phyloP scores from a whole-genome alignment of 2,113 vertebrate species.

The Callospermophilus lateralis region DNA sequence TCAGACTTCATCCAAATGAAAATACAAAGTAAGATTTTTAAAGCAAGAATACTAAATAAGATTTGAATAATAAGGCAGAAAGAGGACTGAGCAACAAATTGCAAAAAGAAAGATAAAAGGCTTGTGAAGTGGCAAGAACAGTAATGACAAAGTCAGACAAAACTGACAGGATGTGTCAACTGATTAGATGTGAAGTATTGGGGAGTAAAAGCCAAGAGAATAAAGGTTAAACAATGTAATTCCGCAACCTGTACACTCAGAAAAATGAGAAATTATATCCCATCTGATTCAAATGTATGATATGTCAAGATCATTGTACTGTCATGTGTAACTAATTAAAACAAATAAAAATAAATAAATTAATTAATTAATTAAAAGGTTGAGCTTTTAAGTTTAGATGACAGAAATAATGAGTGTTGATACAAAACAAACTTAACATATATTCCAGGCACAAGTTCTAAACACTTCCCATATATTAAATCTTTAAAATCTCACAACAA shows the following conservation, averaged over 20 bases:
- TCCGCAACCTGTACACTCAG: too few species aligned
- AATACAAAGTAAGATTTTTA: neutral
- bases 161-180: neutral
- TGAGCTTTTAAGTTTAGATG: neutral
- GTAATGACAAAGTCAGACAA: neutral
- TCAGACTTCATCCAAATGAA: neutral
- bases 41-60: slow-evolving; percentile 44
- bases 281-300: too few species aligned
- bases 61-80: neutral
- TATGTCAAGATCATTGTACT: too few species aligned
- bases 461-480: neutral
- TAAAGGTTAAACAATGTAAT: neutral
- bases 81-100: neutral
- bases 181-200: neutral
- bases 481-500: neutral
- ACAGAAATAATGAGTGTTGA: neutral
- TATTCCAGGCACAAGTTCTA: neutral
- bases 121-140: neutral
- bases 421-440: neutral
- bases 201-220: neutral
- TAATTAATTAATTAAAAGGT: neutral
- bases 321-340: too few species aligned
- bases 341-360: too few species aligned
- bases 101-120: neutral
- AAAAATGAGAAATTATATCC: too few species aligned